Percentiles rank a stretch among this genome's conserved stretches.
Conservation (phyloP, 2,888 invertebrate species). For the Oasisia sp. region DNA sequence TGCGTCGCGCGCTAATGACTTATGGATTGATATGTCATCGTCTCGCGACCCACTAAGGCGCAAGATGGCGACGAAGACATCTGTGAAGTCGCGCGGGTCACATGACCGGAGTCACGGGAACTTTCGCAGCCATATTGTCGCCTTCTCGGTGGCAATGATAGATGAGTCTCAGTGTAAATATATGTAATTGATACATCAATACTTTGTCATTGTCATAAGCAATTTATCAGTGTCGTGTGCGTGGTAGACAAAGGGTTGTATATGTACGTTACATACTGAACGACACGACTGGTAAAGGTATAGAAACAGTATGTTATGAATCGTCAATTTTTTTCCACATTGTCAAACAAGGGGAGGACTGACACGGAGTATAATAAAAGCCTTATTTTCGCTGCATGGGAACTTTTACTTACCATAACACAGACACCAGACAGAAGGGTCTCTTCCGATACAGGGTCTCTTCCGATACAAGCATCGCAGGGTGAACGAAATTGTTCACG, state of each 20-base stretch:
- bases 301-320: not conserved
- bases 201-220: not conserved
- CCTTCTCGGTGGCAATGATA: not conserved
- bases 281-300: not conserved
- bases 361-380: too few relatives aligned
- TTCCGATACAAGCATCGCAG: too few relatives aligned
- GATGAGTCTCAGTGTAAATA: not conserved
- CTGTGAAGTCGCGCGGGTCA: not conserved
- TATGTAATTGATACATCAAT: not conserved
- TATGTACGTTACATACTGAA: not conserved
- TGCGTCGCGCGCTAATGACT: not conserved
- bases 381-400: too few relatives aligned
- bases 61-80: not conserved
- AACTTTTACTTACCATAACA: too few relatives aligned
- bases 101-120: not conserved
- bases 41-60: too few relatives aligned
- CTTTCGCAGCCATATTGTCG: not conserved
- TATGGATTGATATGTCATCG: conserved; percentile 8
- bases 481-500: too few relatives aligned
- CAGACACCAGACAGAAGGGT: too few relatives aligned
- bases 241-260: not conserved
- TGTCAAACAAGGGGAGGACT: too few relatives aligned
- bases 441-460: too few relatives aligned
- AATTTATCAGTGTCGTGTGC: not conserved
- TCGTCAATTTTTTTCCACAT: not conserved